Percentiles rank a stretch among this genome's conserved stretches.
phyloP scores from a whole-genome alignment of 2,797 vertebrate species.

The Chlorospingus flavigularis region DNA sequence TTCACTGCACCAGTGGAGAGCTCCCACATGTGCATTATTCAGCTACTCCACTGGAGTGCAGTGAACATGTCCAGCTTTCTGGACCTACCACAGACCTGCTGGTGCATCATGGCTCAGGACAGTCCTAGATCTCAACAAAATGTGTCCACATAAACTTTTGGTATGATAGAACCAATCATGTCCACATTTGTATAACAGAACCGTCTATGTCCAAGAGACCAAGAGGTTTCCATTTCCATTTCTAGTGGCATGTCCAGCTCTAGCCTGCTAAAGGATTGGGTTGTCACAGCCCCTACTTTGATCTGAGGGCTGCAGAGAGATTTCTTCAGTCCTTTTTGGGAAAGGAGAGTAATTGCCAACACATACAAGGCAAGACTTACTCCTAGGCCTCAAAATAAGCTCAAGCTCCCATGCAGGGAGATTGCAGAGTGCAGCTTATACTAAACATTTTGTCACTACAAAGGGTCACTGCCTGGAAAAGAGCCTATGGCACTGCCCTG shows the following conservation, averaged over 20 bases:
- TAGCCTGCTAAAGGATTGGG: neutral
- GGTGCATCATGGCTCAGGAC: neutral
- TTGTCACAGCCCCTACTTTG: neutral
- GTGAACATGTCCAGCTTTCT: neutral
- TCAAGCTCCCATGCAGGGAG: neutral
- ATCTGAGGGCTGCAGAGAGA: neutral
- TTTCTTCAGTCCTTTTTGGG: neutral
- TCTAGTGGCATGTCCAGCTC: neutral
- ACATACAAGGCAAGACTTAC: neutral
- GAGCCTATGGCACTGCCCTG: neutral
- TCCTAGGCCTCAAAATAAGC: neutral
- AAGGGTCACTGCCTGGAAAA: neutral
- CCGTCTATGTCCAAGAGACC: neutral
- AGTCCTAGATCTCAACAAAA: neutral
- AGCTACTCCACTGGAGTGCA: neutral
- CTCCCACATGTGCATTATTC: neutral
- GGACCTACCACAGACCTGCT: neutral
- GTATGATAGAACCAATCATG: neutral
- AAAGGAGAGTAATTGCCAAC: neutral
- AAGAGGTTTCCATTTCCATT: neutral
- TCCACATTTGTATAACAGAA: too few species aligned
- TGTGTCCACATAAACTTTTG: neutral
- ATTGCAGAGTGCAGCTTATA: neutral
- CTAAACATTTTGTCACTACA: neutral
- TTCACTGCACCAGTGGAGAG: neutral